These are phyloP conservation scores for Eilema sororculum DNA, from an alignment of 2,888 invertebrate genomes.

Conservation along the genomic window DNA sequence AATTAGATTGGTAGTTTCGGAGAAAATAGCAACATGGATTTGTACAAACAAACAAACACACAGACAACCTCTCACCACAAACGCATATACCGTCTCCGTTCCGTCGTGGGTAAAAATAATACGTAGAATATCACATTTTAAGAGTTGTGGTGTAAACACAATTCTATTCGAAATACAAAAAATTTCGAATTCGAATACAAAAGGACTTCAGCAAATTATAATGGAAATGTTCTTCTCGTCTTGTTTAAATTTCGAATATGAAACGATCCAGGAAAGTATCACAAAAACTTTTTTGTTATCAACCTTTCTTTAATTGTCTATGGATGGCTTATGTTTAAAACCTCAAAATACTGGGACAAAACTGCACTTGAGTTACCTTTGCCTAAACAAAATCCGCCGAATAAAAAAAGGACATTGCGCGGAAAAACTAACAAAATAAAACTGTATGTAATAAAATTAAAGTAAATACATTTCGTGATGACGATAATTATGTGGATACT, in stretches of 20 bases:
- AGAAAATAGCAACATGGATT: no score
- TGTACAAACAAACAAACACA: no score
- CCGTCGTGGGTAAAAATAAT: background rate
- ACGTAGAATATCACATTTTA: background rate
- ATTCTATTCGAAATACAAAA: no score
- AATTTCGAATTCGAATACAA: background rate
- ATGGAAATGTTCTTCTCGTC: background rate
- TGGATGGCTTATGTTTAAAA: background rate
- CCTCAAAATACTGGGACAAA: background rate
- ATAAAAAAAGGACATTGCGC: background rate
- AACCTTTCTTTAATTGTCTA: background rate
- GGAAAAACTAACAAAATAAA: background rate
- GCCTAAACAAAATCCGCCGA: background rate
- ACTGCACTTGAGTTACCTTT: background rate
- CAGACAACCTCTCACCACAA: no score
- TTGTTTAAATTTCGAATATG: background rate
- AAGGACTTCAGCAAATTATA: background rate
- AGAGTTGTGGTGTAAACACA: background rate
- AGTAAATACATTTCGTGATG: no score
- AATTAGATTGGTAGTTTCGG: no score
- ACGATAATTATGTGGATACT: no score
- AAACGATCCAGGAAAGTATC: background rate
- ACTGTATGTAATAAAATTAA: no score
- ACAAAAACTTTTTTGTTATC: background rate
- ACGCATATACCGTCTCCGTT: no score